phyloP scores from a whole-genome alignment of 2,113 vertebrate genomes.

The Hippolais icterina region DNA sequence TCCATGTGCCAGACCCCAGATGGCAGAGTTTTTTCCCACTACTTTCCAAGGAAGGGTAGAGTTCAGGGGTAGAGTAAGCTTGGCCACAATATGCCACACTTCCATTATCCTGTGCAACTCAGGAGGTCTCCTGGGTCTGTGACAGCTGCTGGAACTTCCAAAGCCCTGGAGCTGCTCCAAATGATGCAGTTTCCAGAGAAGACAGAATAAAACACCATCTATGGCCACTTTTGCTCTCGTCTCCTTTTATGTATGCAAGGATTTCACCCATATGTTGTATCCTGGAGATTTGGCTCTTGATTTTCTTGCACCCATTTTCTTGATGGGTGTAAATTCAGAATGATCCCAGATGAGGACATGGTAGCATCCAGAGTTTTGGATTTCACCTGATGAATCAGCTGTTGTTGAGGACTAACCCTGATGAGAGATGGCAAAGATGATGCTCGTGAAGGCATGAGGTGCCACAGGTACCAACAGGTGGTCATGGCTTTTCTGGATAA shows the following conservation, averaged over 20 bases:
- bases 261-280: neutral
- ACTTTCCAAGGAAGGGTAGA: neutral
- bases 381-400: neutral
- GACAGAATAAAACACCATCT: neutral
- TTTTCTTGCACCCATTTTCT: neutral
- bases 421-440: neutral
- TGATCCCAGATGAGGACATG: neutral
- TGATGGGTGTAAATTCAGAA: neutral
- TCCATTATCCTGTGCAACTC: neutral
- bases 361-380: neutral
- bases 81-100: neutral
- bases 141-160: neutral
- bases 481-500: neutral
- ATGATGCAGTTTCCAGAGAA: neutral
- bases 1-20: fast-evolving
- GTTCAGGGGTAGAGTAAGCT: neutral
- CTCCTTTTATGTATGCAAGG: neutral
- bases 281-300: neutral
- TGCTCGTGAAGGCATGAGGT: neutral
- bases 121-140: neutral
- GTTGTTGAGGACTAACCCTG: neutral
- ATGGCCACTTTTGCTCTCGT: neutral
- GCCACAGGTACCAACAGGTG: neutral
- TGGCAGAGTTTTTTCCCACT: neutral
- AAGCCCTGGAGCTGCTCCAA: neutral